These are phyloP conservation scores for Athrips mouffetella DNA, from an alignment of 2,888 invertebrate species.

Conservation along the genomic window DNA sequence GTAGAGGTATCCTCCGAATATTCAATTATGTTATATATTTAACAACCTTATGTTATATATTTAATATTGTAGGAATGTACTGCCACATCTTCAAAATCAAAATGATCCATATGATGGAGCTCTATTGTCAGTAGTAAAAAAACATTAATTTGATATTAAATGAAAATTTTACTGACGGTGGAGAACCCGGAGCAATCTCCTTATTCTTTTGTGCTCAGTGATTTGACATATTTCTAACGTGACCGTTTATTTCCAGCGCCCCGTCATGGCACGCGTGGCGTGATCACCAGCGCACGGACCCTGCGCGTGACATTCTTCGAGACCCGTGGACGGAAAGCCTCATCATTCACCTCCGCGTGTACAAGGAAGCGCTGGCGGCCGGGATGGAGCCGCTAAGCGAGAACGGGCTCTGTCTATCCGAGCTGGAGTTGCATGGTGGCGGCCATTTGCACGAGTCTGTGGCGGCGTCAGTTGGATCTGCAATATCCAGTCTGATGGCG, in stretches of 20 bases:
- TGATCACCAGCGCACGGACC: constrained; percentile 4
- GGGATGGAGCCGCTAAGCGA: constrained; percentile 84
- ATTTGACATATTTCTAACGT: background rate
- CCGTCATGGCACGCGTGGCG: constrained; percentile 15
- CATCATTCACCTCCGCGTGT: constrained; percentile 78
- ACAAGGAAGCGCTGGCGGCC: constrained; percentile 80
- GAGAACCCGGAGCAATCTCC: no score
- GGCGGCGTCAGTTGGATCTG: constrained; percentile 73
- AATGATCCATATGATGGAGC: no score
- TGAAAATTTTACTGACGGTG: no score
- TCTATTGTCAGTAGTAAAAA: no score
- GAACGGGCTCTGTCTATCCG: constrained; percentile 85
- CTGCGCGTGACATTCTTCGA: constrained; percentile 20
- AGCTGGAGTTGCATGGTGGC: constrained; percentile 78
- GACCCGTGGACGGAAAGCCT: constrained; percentile 40
- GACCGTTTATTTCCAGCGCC: constrained; percentile 2
- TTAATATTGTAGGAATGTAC: no score
- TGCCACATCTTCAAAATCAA: no score
- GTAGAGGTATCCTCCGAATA: no score
- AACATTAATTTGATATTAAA: no score
- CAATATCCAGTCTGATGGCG: constrained; percentile 77
- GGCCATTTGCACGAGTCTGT: constrained; percentile 74
- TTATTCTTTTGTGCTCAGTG: background rate
- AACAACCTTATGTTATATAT: no score
- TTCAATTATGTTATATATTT: no score